These are phyloP conservation scores for Melitaea cinxia DNA, from an alignment of 1,140 invertebrate species.

Conservation along the genomic window DNA sequence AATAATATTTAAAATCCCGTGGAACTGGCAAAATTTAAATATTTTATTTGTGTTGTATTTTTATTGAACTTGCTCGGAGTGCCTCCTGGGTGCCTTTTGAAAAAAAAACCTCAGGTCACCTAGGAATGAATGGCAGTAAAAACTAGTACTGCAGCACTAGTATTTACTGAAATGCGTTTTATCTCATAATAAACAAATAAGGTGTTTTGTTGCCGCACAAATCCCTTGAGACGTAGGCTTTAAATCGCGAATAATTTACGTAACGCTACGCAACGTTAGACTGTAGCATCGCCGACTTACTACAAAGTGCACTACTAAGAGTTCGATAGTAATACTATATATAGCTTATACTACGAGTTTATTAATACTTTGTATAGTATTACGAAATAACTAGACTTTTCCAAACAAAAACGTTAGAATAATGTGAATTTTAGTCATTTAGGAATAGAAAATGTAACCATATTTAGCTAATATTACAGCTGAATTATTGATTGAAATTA, in stretches of 20 bases:
- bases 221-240: not conserved
- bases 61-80: not conserved
- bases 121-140: not conserved
- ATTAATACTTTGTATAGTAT: not conserved
- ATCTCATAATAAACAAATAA: constrained; percentile 2
- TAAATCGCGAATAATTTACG: not conserved
- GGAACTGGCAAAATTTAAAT: no score
- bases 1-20: no score
- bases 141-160: not conserved
- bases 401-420: no score
- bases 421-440: no score
- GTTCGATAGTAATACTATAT: not conserved
- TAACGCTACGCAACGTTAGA: not conserved
- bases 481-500: no score
- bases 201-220: not conserved
- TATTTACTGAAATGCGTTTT: no score
- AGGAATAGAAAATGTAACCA: no score
- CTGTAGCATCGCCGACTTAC: not conserved
- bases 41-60: no score
- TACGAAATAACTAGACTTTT: no score
- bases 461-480: no score
- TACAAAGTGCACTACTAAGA: not conserved
- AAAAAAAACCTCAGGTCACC: not conserved
- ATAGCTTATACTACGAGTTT: not conserved
- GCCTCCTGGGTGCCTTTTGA: not conserved